phyloP scores from a whole-genome alignment of 2,888 invertebrate genomes.

The Elysia crispata region DNA sequence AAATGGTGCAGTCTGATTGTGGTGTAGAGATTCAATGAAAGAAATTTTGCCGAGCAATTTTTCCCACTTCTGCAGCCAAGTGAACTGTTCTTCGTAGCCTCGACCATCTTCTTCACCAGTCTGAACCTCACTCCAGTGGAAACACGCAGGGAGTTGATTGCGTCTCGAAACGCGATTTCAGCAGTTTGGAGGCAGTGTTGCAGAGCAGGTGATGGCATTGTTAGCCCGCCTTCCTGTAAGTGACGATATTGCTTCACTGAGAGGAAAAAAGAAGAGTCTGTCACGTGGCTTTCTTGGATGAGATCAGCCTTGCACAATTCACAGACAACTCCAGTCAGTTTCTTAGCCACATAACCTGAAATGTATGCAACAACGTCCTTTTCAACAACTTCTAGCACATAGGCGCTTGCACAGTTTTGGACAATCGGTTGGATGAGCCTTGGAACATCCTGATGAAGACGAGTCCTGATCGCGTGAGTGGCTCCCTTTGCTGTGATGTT shows the following conservation, averaged over 20 bases:
- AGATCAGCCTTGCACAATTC: background rate
- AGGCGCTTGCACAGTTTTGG: background rate
- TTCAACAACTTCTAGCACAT: background rate
- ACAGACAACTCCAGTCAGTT: background rate
- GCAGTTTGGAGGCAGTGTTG: too few relatives aligned
- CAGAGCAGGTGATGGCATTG: too few relatives aligned
- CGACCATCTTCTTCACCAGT: too few relatives aligned
- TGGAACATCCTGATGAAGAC: background rate
- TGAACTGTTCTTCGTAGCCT: too few relatives aligned
- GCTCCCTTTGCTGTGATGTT: constrained; percentile 1
- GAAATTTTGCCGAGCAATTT: too few relatives aligned
- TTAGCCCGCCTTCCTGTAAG: background rate
- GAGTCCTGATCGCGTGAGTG: background rate
- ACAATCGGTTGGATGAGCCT: background rate
- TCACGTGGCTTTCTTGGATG: background rate
- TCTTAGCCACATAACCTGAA: background rate
- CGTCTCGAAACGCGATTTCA: too few relatives aligned
- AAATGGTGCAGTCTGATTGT: too few relatives aligned
- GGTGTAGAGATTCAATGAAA: too few relatives aligned
- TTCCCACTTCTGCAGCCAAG: too few relatives aligned
- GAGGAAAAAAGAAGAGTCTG: background rate
- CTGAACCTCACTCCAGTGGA: too few relatives aligned
- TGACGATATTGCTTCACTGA: background rate
- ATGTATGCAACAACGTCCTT: background rate
- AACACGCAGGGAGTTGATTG: too few relatives aligned